phyloP scores from a whole-genome alignment of 1,140 invertebrate genomes.

The Eumeta japonica region DNA sequence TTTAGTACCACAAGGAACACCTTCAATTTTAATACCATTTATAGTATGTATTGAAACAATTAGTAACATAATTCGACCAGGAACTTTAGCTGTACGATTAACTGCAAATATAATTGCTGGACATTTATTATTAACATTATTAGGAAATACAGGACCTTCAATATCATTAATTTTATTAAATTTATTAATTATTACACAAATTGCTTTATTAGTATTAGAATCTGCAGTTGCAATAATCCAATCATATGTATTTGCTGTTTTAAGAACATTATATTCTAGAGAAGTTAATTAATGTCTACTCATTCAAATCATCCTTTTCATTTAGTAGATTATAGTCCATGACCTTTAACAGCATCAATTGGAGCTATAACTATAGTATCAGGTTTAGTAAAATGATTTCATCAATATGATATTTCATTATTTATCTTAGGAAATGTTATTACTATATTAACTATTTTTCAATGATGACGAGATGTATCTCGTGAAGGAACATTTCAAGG shows the following conservation, averaged over 20 bases:
- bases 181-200: too few relatives aligned
- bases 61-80: constrained; percentile 63
- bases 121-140: too few relatives aligned
- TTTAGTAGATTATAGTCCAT: constrained; percentile 59
- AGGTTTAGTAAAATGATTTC: constrained; percentile 55
- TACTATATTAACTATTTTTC: constrained; percentile 50
- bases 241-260: constrained; percentile 58
- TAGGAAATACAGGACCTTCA: too few relatives aligned
- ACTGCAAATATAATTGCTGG: too few relatives aligned
- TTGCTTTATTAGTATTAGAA: too few relatives aligned
- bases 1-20: constrained; percentile 62
- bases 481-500: constrained; percentile 62
- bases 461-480: constrained; percentile 66
- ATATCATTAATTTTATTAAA: too few relatives aligned
- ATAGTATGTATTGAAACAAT: constrained; percentile 62
- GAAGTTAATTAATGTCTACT: constrained; percentile 53
- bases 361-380: constrained; percentile 42
- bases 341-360: constrained; percentile 52
- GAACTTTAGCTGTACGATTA: constrained; percentile 64
- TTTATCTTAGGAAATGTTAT: constrained; percentile 47
- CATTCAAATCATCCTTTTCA: constrained; percentile 54
- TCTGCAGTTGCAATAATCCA: constrained; percentile 57
- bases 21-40: too few relatives aligned
- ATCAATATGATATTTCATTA: constrained; percentile 44
- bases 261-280: constrained; percentile 55